Evolutionary conservation across 2,888 invertebrate species (phyloP).

Genomic region (Chaetogeoica ovagalla): DNA sequence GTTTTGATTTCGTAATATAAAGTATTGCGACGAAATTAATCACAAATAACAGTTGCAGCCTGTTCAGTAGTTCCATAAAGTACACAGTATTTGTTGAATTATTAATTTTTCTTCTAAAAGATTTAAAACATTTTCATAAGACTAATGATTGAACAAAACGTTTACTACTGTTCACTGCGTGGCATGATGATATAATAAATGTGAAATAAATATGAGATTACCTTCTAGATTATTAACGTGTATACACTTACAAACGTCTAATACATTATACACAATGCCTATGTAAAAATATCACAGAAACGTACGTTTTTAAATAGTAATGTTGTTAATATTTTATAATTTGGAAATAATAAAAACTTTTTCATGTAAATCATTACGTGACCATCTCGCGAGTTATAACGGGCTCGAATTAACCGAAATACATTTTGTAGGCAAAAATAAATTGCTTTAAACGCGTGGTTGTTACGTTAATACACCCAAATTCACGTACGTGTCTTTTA

Average conservation of each 20-base stretch:
- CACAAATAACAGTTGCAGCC: not conserved
- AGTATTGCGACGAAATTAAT: not conserved
- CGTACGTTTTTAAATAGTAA: conserved; percentile 20
- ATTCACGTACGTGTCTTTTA: not conserved
- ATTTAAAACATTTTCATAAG: not conserved
- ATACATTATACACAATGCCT: not conserved
- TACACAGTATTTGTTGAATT: not conserved
- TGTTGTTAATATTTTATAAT: conserved; percentile 1
- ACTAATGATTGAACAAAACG: not conserved
- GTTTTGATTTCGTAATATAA: too few relatives aligned
- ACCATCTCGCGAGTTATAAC: not conserved
- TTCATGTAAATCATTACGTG: conserved; percentile 9
- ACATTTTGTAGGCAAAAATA: not conserved
- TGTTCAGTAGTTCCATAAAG: not conserved
- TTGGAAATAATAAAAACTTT: conserved; percentile 10
- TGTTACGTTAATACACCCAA: not conserved
- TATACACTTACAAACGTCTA: not conserved
- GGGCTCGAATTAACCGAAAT: not conserved
- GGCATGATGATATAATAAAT: not conserved
- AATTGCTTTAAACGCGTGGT: conserved; percentile 4
- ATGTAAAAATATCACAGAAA: not conserved
- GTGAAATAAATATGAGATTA: conserved; percentile 23
- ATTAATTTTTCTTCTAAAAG: not conserved
- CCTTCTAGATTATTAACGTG: conserved; percentile 1
- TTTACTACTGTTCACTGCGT: too few relatives aligned